Evolutionary conservation across 2,113 vertebrate species (phyloP), one percentile per base, ranked within the genome.

Genomic region (Oostethus manadensis): DNA sequence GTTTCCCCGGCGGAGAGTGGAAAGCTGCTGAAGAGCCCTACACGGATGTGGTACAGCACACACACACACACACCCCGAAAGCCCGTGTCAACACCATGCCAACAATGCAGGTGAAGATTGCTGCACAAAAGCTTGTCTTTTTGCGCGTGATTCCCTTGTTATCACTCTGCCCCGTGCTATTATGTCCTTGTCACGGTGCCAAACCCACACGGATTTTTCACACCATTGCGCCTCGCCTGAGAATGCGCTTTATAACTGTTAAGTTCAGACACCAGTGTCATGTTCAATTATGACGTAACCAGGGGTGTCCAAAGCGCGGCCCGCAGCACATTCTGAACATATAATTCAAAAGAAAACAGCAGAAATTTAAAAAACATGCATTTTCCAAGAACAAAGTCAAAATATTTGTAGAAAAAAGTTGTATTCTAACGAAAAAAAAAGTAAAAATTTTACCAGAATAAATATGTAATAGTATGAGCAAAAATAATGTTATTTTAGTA

Each of bases 1-100:
- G 94, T 56, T 96, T 93, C 76, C 94, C 93, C 3, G 94, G 94
- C 14, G 93, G 92, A 9, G 94, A 99, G 38, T 99, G 97, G 97
- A 95, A 94, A 58, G 71, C 84, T 11, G 86, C 93, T 0, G 85
- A 91, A 38, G 93, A 95, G 20, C 79, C 87, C 22, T 97, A 89
- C 83, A 96, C 97, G 0, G 96, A 99, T 15, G 92, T 94, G 90
- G 96, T 99, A 83, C 79, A 92, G 42, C 8, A 54, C 8, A 44
- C 4, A 17, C 33, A 44, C 61, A 57, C 29, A 40, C 17, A 53
- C 61, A 57, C 38, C 40, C 17, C 48, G 15, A 65, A 26, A 56
- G 10, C 22, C 15, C 21, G 63, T 58, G 54, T 14, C n/a, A 44
- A 51, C 55, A 55, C 26, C 45, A 47, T 61, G 58, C 33, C 23